Evolutionary conservation across 2,888 invertebrate genomes (phyloP), one percentile per base, ranked within the genome.

Genomic region (Panzeria rudis): DNA sequence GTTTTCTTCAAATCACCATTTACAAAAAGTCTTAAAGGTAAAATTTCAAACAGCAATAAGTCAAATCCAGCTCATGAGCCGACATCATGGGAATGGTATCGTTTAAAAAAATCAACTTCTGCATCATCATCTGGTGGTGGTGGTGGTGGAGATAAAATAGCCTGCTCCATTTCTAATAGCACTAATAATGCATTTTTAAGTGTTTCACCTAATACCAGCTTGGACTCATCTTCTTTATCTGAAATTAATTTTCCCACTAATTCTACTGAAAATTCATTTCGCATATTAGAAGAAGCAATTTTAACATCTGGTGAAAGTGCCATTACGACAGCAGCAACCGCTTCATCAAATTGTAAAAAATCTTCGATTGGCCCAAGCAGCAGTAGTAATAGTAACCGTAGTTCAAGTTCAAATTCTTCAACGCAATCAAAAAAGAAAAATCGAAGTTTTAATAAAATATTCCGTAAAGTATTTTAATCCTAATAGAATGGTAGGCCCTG

Each of bases 401-500:
- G 87, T 83, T 87, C 86, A 69, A 87, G 87, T 71, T 90, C 90
- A 73, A 90, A 90, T 38, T 89, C 91, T 76, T 90, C 90, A 29
- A 89, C 89, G 52, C 87, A 90, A 80, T 89, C 89, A 77, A 95
- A 94, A 89, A 96, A 95, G 91, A 94, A 91, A 80, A 89, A 93
- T 89, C 95, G 95, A 90, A 94, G 95, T 89, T 94, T 97, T 87
- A 96, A 95, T 91, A 95, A 95, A 92, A 95, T 97, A 91, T 94
- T 96, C 90, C 96, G 95, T 89, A 96, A 96, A 94, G 95, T 97
- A 91, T 97, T 97, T 94, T 96, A 72, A 81, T 23, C 13, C 13
- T 17, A 1, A 15, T 41, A 47, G 17, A 79, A 32, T 1, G n/a
- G 20, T 15, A 41, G 38, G 5, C 3, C 23, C 1, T 38, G 29